Evolutionary conservation across 1,140 invertebrate species (phyloP).

Genomic region (silkworm (Bombyx mori)): DNA sequence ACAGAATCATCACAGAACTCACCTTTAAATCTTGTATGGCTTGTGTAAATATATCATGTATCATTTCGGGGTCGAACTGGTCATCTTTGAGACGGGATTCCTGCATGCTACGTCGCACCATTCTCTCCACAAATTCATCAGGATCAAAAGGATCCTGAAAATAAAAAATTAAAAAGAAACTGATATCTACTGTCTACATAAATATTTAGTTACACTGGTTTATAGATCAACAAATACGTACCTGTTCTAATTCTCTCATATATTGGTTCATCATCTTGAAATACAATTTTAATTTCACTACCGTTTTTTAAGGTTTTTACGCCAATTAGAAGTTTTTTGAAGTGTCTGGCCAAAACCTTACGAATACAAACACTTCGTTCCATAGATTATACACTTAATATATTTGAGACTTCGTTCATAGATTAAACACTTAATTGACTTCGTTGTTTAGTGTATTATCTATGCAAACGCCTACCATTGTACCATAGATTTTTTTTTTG

Average conservation of each 20-base stretch:
- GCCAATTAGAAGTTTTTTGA: too few species aligned
- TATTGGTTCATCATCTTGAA: constrained; percentile 87
- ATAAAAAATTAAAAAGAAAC: constrained; percentile 1
- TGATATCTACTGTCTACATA: not conserved
- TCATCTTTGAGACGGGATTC: constrained; percentile 79
- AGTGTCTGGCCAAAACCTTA: too few species aligned
- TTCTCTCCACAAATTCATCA: constrained; percentile 96
- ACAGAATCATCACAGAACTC: not conserved
- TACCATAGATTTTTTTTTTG: too few species aligned
- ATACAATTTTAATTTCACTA: not conserved
- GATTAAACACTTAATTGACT: too few species aligned
- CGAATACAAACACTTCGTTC: too few species aligned
- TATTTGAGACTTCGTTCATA: too few species aligned
- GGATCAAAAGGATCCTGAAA: constrained; percentile 94
- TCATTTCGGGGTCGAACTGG: constrained; percentile 82
- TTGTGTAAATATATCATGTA: constrained; percentile 93
- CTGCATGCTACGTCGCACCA: constrained; percentile 93
- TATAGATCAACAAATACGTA: constrained; percentile 34
- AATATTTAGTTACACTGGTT: not conserved
- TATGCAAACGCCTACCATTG: too few species aligned
- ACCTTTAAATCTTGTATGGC: constrained; percentile 84
- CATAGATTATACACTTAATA: too few species aligned
- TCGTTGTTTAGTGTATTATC: too few species aligned
- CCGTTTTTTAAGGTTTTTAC: too few species aligned
- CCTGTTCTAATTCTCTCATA: constrained; percentile 85